Base-by-base conservation (phyloP, 2,888 invertebrate genomes). In the Drosophila emarginata region DNA sequence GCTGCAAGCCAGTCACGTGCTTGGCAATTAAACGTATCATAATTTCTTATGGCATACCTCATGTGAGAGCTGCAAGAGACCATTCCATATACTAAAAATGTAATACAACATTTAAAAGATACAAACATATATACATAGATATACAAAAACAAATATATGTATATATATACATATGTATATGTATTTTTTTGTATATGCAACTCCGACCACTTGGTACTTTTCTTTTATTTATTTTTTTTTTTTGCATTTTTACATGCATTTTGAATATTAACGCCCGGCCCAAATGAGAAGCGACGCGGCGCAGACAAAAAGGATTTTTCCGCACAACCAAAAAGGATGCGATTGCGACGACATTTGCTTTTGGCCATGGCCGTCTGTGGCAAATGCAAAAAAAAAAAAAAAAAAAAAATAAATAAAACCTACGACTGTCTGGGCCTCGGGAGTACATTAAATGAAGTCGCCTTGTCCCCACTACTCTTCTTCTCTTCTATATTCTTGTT, bases 11-110 rank as follows among this genome's bases (percentile, higher is more conserved):
- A 83, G 81, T 85, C 84, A 85, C 83, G 85, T 85, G 85, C 84
- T 76, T 83, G 84, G 85, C 74, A 84, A 84, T 84, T 84, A 84
- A 84, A 84, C 83, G 74, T 85, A 85, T 84, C 83, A 84, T 83
- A 85, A 85, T 83, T 83, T 81, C 83, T 84, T 84, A 74, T 72
- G 54, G 71, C 64, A 64, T 61, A 68, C 68, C 69, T 62, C 54
- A 69, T 69, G 60, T 59, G 59, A 58, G 60, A 58, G 60, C 39
- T 18, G 18, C 12, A 11, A 21, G 18, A 45, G 15, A 45, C 18
- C 18, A 15, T 40, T 15, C 40, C 32, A 32, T 32, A 45, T 45
- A 45, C 45, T 11, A 21, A 45, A 45, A 45, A 45, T 45, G 45
- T 21, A 11, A 21, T 21, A 12, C 18, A 21, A 45, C 40, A 45